Evolutionary conservation across 1,140 invertebrate species (phyloP), one percentile per base, ranked within the genome.

Genomic region (Nymphalis io): DNA sequence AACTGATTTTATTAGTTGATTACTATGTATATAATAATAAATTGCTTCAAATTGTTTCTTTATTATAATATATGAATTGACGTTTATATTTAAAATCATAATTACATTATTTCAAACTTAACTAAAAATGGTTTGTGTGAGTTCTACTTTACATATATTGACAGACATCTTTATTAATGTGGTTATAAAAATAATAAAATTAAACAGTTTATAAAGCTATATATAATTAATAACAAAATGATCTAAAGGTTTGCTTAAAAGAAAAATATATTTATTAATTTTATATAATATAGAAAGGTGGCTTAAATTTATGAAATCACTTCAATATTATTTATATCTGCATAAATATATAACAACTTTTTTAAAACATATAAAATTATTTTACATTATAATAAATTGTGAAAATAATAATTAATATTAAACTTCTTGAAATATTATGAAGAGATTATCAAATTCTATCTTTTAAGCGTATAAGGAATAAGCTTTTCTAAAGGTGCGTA

Each of bases 381-480:
- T 53, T 42, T 46, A n/a, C n/a, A 46, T 46, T 46, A 0, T 18
- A 46, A 53, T 10, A 21, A 21, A 53, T 48, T 48, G 4, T 48
- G 18, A 44, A 13, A 44, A 27, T 62, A 62, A 62, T 62, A 48
- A 16, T 27, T 5, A 16, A 62, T 20, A 23, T 48, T 13, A 13
- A 53, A 10, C 48, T 20, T 53, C 18, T 53, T 21, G 60, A 48
- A 61, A 46, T 5, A 18, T 62, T 62, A 46, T 62, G 42, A 62
- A 48, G 60, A 62, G 20, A 62, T 51, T 53, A 65, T 65, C 21
- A 65, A 57, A 65, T 57, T 57, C 53, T 65, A 53, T 33, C 10
- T 65, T 65, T 60, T 57, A 65, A 65, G 63, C 63, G 23, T 65
- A 65, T 57, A 51, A 57, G 63, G 51, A 44, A 42, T 57, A 46